Conservation (phyloP, 2,888 invertebrate species). For the Phytoseiulus persimilis region DNA sequence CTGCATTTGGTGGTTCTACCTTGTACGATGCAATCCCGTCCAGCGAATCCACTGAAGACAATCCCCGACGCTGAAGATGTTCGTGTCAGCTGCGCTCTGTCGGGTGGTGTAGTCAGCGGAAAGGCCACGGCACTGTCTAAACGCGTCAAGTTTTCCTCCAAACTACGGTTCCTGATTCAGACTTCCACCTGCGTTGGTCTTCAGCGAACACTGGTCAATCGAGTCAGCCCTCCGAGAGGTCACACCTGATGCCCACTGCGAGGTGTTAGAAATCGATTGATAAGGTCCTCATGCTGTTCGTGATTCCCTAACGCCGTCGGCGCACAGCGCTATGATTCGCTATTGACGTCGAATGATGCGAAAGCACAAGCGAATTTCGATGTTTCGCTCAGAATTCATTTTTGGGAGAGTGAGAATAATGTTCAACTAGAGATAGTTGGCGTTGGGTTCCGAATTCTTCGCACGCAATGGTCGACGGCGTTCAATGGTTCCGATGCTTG, state of each 20-base stretch:
- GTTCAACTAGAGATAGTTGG: background rate
- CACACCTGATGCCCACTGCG: background rate
- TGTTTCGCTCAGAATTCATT: background rate
- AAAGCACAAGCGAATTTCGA: background rate
- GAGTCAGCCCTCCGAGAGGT: background rate
- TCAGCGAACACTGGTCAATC: background rate
- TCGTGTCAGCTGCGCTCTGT: slow-evolving; percentile 25
- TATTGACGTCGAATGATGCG: background rate
- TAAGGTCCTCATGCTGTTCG: background rate
- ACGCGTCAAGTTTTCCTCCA: background rate
- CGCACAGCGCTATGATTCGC: background rate
- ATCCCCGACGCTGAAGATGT: background rate
- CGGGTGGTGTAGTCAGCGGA: background rate
- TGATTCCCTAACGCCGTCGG: background rate
- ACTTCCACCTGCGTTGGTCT: background rate
- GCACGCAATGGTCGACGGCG: slow-evolving; percentile 5
- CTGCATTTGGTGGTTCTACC: background rate
- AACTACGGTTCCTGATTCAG: background rate
- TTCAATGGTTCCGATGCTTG: background rate
- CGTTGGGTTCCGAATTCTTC: background rate
- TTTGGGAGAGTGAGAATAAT: background rate
- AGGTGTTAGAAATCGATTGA: background rate
- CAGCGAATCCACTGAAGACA: background rate
- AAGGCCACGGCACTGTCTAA: background rate
- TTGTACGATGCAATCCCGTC: background rate